Base-by-base conservation (phyloP, 2,797 vertebrate species). In the Tinamus major region DNA sequence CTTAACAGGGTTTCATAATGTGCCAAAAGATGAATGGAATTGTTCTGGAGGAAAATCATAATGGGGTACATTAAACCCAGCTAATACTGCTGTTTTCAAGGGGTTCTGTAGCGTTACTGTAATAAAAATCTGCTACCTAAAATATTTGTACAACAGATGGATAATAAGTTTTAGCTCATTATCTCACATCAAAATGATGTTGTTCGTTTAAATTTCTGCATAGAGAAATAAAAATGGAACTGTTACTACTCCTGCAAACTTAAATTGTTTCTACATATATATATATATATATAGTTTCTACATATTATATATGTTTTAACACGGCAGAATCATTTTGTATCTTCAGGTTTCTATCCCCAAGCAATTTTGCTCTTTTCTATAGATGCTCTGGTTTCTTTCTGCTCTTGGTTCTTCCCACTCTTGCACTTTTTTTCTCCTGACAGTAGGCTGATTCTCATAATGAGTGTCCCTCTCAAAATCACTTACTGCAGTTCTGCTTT, bases 161-260 rank as follows among this genome's bases (percentile, higher is more conserved):
- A 64, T 53, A 80, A 58, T 78, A 89, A 71, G 53, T 87, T 94
- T 92, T 71, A 74, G 21, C 26, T 94, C 65, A 44, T 85, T 85
- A 79, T 79, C 64, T 71, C 85, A 61, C 37, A 77, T 58, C 10
- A 88, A 93, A 90, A 93, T 41, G 3, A 58, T 39, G 31, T 9
- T 56, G 51, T 86, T 71, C 35, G 63, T 70, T 91, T 62, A 24
- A 79, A 77, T 20, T 24, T 56, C 75, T 79, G 26, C 39, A 26
- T 35, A 48, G 65, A 37, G 80, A 81, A 64, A 41, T 62, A 82
- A 79, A 86, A 88, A 74, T 53, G 17, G 58, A 75, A 35, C 26
- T 31, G 68, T 76, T 56, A 80, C 26, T 42, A 70, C 35, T 63
- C 49, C 37, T 44, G 49, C 72, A 75, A 90, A 75, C 21, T 88